phyloP scores from a whole-genome alignment of 2,888 invertebrate species.

The Octonoba sinensis region DNA sequence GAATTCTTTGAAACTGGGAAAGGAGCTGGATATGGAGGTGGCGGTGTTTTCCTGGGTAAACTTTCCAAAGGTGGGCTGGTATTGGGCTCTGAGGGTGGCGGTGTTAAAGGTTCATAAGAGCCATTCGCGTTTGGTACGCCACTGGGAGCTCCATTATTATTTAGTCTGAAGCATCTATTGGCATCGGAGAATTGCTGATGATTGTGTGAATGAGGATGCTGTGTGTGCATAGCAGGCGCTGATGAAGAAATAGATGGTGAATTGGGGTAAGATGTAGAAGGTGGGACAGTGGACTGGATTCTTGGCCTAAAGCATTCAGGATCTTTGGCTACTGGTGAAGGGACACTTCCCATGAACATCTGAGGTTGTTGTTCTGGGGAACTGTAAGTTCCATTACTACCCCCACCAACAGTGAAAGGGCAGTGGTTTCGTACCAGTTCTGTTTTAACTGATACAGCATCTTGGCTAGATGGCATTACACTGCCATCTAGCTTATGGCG shows the following conservation, averaged over 20 bases:
- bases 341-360: constrained; percentile 46
- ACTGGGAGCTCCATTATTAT: constrained; percentile 18
- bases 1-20: constrained; percentile 67
- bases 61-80: constrained; percentile 74
- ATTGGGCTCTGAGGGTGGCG: constrained; percentile 89
- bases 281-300: constrained; percentile 6
- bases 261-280: constrained; percentile 23
- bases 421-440: constrained; percentile 52
- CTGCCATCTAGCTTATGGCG: constrained; percentile 29
- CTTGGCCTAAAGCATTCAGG: constrained; percentile 38
- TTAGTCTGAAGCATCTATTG: constrained; percentile 30
- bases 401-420: constrained; percentile 23
- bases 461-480: constrained; percentile 34
- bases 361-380: constrained; percentile 18
- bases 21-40: constrained; percentile 79
- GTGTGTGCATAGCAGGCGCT: constrained; percentile 11
- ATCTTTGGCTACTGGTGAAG: constrained; percentile 49
- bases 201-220: constrained; percentile 12
- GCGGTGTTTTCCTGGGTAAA: constrained; percentile 78
- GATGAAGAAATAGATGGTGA: constrained; percentile 35
- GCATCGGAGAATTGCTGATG: constrained; percentile 38
- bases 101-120: constrained; percentile 80
- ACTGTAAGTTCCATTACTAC: constrained; percentile 22
- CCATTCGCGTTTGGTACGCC: constrained; percentile 19
- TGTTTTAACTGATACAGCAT: constrained; percentile 55